phyloP scores from a whole-genome alignment of 2,113 vertebrate species.

The Amphiprion ocellaris region DNA sequence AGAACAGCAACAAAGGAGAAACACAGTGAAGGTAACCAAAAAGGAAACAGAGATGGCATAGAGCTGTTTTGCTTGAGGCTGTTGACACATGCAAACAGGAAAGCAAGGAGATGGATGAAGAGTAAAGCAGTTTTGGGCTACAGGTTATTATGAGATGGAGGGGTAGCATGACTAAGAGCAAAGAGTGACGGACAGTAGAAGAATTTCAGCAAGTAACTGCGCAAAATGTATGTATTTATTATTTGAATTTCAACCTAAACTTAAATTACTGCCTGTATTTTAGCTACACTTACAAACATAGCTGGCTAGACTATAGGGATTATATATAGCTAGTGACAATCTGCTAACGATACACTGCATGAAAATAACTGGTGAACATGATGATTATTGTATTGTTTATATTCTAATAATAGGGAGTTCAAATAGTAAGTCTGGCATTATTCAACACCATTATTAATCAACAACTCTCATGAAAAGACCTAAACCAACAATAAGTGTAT shows the following conservation, averaged over 20 bases:
- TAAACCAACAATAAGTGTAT: too few species aligned
- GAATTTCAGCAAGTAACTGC: too few species aligned
- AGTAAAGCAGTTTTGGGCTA: conserved; percentile 10
- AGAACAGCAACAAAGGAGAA: not conserved
- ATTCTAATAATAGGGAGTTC: too few species aligned
- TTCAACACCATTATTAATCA: too few species aligned
- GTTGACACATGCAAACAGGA: conserved; percentile 10
- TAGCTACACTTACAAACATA: not conserved
- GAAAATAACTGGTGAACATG: too few species aligned
- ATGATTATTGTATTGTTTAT: too few species aligned
- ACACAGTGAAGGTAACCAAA: not conserved
- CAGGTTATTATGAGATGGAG: not conserved
- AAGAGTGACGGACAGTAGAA: not conserved
- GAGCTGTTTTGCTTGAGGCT: conserved; percentile 23
- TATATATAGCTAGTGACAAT: not conserved
- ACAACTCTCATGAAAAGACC: too few species aligned
- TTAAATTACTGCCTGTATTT: not conserved
- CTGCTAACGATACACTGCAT: too few species aligned
- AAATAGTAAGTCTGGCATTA: too few species aligned
- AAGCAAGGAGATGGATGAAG: not conserved
- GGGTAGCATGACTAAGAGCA: not conserved
- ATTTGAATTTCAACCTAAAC: not conserved
- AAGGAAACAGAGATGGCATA: conserved; percentile 7
- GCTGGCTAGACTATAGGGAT: not conserved
- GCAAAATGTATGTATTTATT: not conserved